phyloP scores from a whole-genome alignment of 2,797 vertebrate genomes.

The Myotis myotis region DNA sequence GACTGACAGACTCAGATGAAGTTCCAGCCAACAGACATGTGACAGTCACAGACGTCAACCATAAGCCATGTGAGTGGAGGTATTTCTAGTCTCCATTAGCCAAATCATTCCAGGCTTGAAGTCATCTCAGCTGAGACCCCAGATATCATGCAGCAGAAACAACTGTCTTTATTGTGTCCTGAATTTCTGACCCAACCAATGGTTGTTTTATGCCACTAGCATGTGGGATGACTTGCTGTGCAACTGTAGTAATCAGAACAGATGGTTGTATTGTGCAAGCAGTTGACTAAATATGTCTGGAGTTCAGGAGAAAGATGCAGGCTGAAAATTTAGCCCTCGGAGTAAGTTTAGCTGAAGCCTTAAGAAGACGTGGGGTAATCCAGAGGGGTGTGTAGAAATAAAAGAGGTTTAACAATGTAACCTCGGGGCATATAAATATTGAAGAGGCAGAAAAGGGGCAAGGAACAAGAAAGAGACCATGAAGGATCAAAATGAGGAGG shows the following conservation, averaged over 20 bases:
- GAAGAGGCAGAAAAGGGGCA: neutral
- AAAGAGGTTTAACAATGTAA: neutral
- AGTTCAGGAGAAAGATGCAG: neutral
- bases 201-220: neutral
- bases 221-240: neutral
- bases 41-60: neutral
- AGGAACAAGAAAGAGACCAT: neutral
- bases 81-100: neutral
- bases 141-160: neutral
- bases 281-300: neutral
- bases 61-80: neutral
- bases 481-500: neutral
- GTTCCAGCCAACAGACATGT: neutral
- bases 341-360: neutral
- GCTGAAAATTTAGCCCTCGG: neutral
- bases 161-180: neutral
- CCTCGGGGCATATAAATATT: neutral
- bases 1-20: neutral
- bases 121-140: neutral
- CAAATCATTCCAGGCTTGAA: neutral
- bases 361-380: neutral
- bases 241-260: neutral
- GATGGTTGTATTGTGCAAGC: neutral
- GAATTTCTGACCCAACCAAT: neutral
- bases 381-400: neutral